A percentile compares a stretch with the other conserved stretches of the same genome.
Evolutionary conservation across 37 sponge, comb jelly and placozoan species (phyloP).

Genomic region (Spongia lamella): DNA sequence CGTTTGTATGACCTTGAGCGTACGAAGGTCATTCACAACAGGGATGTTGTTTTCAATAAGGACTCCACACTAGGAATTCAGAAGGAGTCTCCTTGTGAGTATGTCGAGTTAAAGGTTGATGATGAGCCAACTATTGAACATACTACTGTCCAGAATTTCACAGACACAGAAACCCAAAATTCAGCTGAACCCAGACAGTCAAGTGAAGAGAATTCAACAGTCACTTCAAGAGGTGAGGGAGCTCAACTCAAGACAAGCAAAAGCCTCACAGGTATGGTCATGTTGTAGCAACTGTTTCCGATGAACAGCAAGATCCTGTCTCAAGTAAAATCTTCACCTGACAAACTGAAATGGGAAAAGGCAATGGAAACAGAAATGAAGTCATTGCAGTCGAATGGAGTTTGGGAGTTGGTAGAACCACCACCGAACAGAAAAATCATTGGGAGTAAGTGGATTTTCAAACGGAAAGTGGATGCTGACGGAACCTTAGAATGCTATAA

Average conservation of each 20-base stretch:
- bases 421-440: constrained; percentile 2
- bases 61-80: not conserved
- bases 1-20: constrained; percentile 34
- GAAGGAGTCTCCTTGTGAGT: not conserved
- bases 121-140: not conserved
- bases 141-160: not conserved
- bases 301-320: constrained; percentile 2
- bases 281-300: not conserved
- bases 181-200: not conserved
- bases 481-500: constrained; percentile 24
- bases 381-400: constrained; percentile 39
- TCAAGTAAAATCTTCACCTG: constrained; percentile 19
- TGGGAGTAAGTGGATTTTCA: not conserved
- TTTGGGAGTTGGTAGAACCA: constrained; percentile 43
- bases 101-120: not conserved
- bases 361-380: constrained; percentile 53
- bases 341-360: constrained; percentile 26
- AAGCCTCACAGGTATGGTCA: constrained; percentile 33
- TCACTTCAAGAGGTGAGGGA: not conserved
- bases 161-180: not conserved
- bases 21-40: constrained; percentile 20
- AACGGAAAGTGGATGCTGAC: constrained; percentile 3
- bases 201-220: not conserved
- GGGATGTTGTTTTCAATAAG: constrained; percentile 36
- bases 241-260: constrained; percentile 5